A percentile compares a stretch with the other conserved stretches of the same genome.
Conservation (phyloP, 2,797 vertebrate species). For the Molothrus ater region DNA sequence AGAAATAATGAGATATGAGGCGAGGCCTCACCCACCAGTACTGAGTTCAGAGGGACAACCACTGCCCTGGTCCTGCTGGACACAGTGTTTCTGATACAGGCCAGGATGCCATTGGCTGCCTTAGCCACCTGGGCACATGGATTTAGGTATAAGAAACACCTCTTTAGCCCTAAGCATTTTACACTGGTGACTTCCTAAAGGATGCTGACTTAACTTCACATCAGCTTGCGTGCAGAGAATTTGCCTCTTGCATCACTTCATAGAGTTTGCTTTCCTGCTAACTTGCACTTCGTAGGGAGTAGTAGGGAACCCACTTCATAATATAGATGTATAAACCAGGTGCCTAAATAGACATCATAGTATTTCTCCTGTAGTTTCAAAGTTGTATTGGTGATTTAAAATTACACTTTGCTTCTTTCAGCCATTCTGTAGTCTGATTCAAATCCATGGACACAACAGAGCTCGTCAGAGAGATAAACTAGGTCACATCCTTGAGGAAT, state of each 20-base stretch:
- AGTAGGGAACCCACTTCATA: background rate
- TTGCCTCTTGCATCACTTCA: background rate
- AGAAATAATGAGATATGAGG: accelerated
- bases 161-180: background rate
- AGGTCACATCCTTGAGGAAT: slow-evolving; percentile 97
- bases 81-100: background rate
- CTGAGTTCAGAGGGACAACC: background rate
- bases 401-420: slow-evolving; percentile 54
- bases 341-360: background rate
- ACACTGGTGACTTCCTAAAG: background rate
- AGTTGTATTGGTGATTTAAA: slow-evolving; percentile 1
- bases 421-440: slow-evolving; percentile 98
- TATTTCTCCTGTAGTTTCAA: background rate
- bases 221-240: background rate
- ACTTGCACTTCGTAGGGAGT: background rate
- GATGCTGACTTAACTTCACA: background rate
- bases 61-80: background rate
- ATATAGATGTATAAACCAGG: background rate
- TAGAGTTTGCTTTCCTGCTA: background rate
- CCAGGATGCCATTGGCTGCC: background rate
- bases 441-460: slow-evolving; percentile 98
- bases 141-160: background rate
- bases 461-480: slow-evolving; percentile 98
- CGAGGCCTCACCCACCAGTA: background rate
- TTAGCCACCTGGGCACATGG: background rate